Percentiles rank a stretch among this genome's conserved stretches.
Conservation (phyloP, 2,113 vertebrate genomes). For the Sylvia atricapilla region DNA sequence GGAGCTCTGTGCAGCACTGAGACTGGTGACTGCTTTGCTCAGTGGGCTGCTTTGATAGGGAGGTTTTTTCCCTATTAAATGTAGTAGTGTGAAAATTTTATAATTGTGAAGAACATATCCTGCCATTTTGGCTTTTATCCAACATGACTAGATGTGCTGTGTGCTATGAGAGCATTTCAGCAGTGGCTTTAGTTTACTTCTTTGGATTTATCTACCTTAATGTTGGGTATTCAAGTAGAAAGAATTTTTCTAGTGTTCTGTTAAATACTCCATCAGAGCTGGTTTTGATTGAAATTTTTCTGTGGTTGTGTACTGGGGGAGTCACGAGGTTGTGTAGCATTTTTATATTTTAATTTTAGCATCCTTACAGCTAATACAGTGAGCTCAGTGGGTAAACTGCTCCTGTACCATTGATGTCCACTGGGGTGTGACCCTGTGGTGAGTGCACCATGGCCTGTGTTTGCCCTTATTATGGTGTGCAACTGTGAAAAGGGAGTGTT, state of each 20-base stretch:
- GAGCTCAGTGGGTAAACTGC: neutral
- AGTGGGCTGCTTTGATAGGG: constrained; percentile 13
- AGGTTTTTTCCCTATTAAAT: constrained; percentile 42
- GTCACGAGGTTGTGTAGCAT: neutral
- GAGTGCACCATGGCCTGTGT: neutral
- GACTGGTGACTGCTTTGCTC: constrained; percentile 7
- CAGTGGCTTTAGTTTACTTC: neutral
- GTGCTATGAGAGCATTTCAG: neutral
- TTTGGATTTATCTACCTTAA: neutral
- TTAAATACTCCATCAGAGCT: neutral
- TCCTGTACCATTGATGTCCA: neutral
- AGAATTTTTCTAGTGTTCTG: neutral
- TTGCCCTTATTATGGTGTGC: constrained; percentile 34
- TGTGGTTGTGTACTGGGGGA: neutral
- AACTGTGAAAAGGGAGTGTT: constrained; percentile 63
- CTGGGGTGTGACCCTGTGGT: neutral
- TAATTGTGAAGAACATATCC: neutral
- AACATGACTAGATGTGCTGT: neutral
- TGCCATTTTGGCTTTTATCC: neutral
- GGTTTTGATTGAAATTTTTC: neutral
- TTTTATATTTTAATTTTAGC: neutral
- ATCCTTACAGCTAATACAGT: neutral
- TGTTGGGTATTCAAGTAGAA: neutral
- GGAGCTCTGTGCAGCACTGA: neutral
- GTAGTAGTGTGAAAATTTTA: constrained; percentile 38